A percentile compares a stretch with the other conserved stretches of the same genome.
These are phyloP conservation scores for Peromyscus polionotus DNA, from an alignment of 2,113 vertebrate species.

Conservation along the genomic window DNA sequence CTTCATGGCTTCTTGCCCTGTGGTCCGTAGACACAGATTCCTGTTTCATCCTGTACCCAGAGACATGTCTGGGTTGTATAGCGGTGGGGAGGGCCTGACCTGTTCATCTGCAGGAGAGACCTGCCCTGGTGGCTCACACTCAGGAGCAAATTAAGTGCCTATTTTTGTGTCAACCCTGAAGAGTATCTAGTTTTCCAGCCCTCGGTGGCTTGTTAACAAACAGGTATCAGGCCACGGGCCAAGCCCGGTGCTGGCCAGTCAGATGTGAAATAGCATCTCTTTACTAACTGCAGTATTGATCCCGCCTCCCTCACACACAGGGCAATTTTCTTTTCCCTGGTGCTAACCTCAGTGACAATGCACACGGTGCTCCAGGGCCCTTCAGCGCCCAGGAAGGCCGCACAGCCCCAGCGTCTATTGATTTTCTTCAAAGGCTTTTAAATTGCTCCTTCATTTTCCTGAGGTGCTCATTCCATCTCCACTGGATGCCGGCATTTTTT, in stretches of 20 bases:
- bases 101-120: slow-evolving; percentile 86
- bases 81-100: slow-evolving; percentile 85
- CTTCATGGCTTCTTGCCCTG: background rate
- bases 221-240: slow-evolving; percentile 89
- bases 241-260: slow-evolving; percentile 92
- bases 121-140: slow-evolving; percentile 86
- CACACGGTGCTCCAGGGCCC: slow-evolving; percentile 87
- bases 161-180: slow-evolving; percentile 89
- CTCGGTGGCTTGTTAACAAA: slow-evolving; percentile 95
- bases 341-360: slow-evolving; percentile 90
- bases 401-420: slow-evolving; percentile 89
- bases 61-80: slow-evolving; percentile 60
- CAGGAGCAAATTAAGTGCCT: slow-evolving; percentile 91
- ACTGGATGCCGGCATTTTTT: slow-evolving; percentile 85
- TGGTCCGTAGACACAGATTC: background rate
- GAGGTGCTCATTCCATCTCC: slow-evolving; percentile 90
- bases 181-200: slow-evolving; percentile 91
- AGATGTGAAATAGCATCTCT: slow-evolving; percentile 99
- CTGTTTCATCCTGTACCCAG: background rate
- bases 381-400: slow-evolving; percentile 87
- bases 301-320: slow-evolving; percentile 87
- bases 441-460: slow-evolving; percentile 93
- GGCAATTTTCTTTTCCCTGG: slow-evolving; percentile 90
- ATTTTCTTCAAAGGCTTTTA: slow-evolving; percentile 93
- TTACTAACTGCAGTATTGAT: slow-evolving; percentile 97